phyloP scores from a whole-genome alignment of 2,113 vertebrate genomes.

The Astur gentilis region DNA sequence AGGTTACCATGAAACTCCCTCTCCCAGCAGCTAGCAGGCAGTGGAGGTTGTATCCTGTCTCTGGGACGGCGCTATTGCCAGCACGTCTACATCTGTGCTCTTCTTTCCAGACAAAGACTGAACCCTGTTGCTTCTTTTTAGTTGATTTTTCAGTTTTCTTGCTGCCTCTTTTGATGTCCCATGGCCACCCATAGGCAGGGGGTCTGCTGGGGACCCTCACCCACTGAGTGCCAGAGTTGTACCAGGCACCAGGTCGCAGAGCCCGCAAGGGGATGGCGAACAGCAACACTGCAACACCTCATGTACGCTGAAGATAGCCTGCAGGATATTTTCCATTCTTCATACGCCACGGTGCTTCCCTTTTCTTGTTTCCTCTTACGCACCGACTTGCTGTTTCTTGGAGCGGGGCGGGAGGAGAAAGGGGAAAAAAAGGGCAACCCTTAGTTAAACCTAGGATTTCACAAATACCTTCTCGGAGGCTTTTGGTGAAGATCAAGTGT shows the following conservation, averaged over 20 bases:
- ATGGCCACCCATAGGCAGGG: neutral
- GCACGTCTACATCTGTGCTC: rapidly evolving
- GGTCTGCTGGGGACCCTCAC: neutral
- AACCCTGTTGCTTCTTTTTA: neutral
- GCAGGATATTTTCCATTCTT: neutral
- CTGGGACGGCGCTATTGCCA: neutral
- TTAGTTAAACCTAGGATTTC: neutral
- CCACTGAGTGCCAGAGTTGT: rapidly evolving
- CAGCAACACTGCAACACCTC: neutral
- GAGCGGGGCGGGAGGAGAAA: rapidly evolving
- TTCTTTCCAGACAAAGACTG: neutral
- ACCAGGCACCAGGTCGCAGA: neutral
- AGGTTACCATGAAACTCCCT: neutral
- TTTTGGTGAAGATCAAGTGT: neutral
- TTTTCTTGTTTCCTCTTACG: neutral
- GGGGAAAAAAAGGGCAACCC: neutral
- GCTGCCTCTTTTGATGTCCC: neutral
- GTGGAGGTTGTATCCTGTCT: neutral
- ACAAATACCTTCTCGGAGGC: neutral
- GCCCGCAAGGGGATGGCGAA: neutral
- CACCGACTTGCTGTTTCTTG: neutral
- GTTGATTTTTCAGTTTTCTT: neutral
- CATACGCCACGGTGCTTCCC: neutral
- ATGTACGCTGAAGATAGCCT: rapidly evolving
- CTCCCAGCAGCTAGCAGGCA: neutral